phyloP scores from a whole-genome alignment of 1,140 invertebrate genomes.

The Drusus annulatus region DNA sequence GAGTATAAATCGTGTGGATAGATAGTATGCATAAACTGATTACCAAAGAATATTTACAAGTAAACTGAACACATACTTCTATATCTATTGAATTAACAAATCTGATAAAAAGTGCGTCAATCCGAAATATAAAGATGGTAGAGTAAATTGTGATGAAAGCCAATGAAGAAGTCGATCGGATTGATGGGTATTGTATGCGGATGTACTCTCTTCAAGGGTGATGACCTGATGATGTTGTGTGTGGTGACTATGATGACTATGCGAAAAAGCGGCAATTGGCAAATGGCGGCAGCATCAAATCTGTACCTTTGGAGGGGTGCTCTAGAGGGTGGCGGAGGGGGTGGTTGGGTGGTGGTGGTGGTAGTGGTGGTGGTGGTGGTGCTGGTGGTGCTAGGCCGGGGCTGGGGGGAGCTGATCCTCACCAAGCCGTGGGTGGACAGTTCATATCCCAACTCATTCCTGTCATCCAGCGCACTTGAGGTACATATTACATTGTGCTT shows the following conservation, averaged over 20 bases:
- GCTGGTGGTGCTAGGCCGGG: constrained; percentile 63
- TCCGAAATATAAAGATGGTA: too few species aligned
- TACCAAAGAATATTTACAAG: too few species aligned
- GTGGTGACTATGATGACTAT: not conserved
- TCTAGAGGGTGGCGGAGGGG: constrained; percentile 69
- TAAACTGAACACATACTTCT: too few species aligned
- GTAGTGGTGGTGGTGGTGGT: constrained; percentile 65
- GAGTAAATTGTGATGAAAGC: too few species aligned
- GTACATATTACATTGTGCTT: constrained; percentile 34
- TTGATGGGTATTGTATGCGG: not conserved
- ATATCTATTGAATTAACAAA: too few species aligned
- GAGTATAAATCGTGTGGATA: too few species aligned
- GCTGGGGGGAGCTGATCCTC: constrained; percentile 60
- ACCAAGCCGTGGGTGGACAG: constrained; percentile 57
- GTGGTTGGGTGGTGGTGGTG: constrained; percentile 65
- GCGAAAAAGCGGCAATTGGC: constrained; percentile 15
- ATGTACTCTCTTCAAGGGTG: not conserved
- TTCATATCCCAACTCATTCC: constrained; percentile 72
- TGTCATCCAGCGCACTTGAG: constrained; percentile 64
- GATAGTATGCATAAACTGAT: too few species aligned
- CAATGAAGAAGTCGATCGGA: too few species aligned
- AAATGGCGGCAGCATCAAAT: constrained; percentile 56
- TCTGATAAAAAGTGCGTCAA: too few species aligned
- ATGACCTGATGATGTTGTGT: not conserved
- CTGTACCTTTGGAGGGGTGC: constrained; percentile 69